phyloP scores from a whole-genome alignment of 92 coral and sea anemone species.

The Palythoa heliodiscus region DNA sequence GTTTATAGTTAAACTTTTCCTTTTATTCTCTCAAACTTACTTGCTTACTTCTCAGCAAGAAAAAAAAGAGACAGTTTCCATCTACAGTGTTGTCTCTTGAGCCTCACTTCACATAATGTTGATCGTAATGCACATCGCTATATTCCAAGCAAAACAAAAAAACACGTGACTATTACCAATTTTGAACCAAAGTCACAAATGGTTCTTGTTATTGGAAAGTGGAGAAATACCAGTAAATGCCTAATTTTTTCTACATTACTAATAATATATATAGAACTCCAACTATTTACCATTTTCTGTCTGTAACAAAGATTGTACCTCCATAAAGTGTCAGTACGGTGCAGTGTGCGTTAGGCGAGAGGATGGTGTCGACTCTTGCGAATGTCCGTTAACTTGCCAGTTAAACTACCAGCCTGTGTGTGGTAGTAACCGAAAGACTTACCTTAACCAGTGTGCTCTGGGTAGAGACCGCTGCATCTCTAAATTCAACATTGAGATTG shows the following conservation, averaged over 20 bases:
- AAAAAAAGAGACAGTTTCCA: neutral
- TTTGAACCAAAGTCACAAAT: neutral
- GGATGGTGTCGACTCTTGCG: slow-evolving; percentile 82
- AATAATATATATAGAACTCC: neutral
- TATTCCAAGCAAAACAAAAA: too few species aligned
- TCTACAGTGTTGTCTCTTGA: too few species aligned
- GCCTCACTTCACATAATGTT: too few species aligned
- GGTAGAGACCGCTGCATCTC: slow-evolving; percentile 77
- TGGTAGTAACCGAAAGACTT: slow-evolving; percentile 88
- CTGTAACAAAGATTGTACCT: slow-evolving; percentile 62
- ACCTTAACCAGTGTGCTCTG: slow-evolving; percentile 86
- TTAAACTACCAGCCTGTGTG: slow-evolving; percentile 84
- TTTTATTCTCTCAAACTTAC: too few species aligned
- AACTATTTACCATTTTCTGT: neutral
- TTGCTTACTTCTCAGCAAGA: too few species aligned
- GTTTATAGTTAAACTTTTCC: neutral
- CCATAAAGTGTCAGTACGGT: slow-evolving; percentile 67
- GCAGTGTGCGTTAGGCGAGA: slow-evolving; percentile 81
- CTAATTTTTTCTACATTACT: neutral
- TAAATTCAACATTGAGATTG: slow-evolving; percentile 54
- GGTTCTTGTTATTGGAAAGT: neutral
- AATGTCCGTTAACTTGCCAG: slow-evolving; percentile 83
- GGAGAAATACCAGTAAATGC: neutral
- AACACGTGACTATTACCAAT: neutral
- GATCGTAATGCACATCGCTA: too few species aligned